Evolutionary conservation across 2,888 invertebrate species (phyloP).

Genomic region (Xestia sexstrigata): DNA sequence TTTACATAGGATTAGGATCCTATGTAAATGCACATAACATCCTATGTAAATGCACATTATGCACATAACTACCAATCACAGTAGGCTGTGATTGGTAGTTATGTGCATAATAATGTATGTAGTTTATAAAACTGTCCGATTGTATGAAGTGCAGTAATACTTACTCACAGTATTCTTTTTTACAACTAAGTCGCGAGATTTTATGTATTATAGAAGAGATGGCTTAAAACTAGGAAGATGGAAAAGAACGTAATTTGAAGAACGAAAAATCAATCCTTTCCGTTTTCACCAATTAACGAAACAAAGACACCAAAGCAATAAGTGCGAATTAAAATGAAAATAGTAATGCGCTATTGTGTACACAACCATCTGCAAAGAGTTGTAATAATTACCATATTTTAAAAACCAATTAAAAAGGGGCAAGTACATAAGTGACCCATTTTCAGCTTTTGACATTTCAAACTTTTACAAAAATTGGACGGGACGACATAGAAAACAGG

Average conservation of each 20-base stretch:
- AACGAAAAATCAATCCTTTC: not conserved
- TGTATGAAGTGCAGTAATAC: not conserved
- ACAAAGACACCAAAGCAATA: not conserved
- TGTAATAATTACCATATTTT: not conserved
- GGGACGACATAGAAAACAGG: slow-evolving; percentile 29
- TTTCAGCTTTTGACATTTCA: not conserved
- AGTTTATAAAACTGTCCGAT: not conserved
- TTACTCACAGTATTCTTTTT: not conserved
- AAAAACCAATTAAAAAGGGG: not conserved
- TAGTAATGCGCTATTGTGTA: not conserved
- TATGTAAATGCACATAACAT: too few species aligned
- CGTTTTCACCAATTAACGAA: not conserved
- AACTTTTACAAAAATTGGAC: slow-evolving; percentile 11
- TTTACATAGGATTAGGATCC: slow-evolving; percentile 3
- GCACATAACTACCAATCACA: too few species aligned
- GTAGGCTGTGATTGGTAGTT: slow-evolving; percentile 4
- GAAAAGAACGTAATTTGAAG: not conserved
- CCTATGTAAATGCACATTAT: too few species aligned
- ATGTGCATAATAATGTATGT: not conserved
- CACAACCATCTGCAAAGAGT: not conserved
- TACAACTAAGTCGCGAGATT: not conserved
- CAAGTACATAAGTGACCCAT: not conserved
- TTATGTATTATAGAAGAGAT: not conserved
- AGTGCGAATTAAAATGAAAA: not conserved
- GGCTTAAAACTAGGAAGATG: not conserved